Evolutionary conservation across 2,797 vertebrate genomes (phyloP).

Genomic region (Dallia pectoralis): DNA sequence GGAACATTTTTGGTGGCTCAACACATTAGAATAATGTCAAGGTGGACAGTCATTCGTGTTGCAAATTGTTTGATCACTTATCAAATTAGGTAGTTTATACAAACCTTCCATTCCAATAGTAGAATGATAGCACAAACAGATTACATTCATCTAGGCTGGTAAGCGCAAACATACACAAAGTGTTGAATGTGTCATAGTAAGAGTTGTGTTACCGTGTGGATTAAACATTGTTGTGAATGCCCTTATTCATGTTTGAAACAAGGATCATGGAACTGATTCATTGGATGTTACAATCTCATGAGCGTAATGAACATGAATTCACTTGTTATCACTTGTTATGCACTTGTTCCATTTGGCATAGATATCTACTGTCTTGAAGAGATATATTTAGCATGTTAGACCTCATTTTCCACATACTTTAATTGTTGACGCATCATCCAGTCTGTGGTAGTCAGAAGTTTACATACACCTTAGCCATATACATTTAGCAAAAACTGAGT

Average conservation of each 20-base stretch:
- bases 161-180: not conserved
- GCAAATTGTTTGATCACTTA: too few species aligned
- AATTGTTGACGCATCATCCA: too few species aligned
- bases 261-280: not conserved
- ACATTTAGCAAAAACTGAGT: too few species aligned
- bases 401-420: too few species aligned
- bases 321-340: not conserved
- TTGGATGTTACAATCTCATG: not conserved
- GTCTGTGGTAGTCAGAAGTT: too few species aligned
- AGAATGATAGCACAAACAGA: not conserved
- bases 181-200: not conserved
- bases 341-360: not conserved
- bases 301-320: not conserved
- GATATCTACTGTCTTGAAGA: too few species aligned
- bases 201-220: not conserved
- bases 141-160: not conserved
- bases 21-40: too few species aligned
- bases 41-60: too few species aligned
- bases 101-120: not conserved
- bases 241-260: not conserved
- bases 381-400: too few species aligned
- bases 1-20: too few species aligned
- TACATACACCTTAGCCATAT: too few species aligned
- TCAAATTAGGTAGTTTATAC: not conserved
- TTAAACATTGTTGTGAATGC: not conserved